These are phyloP conservation scores for Mormyrops attenuatus DNA, from an alignment of 2,797 vertebrate species.

Conservation along the genomic window DNA sequence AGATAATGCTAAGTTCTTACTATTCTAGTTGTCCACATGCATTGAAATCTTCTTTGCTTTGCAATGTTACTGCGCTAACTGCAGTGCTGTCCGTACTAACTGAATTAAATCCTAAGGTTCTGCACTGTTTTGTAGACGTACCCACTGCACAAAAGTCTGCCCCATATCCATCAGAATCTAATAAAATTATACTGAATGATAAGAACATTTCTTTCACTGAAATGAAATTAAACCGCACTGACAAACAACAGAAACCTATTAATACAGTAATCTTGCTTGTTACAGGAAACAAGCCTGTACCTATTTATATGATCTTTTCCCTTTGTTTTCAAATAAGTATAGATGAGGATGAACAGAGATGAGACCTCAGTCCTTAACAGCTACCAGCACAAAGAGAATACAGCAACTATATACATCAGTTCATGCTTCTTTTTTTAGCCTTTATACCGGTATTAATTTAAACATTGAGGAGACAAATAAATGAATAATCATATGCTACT, in stretches of 20 bases:
- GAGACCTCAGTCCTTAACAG: constrained; percentile 20
- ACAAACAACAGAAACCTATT: constrained; percentile 88
- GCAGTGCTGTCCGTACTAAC: constrained; percentile 6
- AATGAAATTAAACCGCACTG: constrained; percentile 90
- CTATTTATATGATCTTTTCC: constrained; percentile 52
- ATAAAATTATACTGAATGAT: constrained; percentile 94
- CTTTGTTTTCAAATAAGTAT: constrained; percentile 11
- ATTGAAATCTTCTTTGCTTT: neutral
- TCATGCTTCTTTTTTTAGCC: neutral
- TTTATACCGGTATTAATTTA: neutral
- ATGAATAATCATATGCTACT: neutral
- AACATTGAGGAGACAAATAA: neutral
- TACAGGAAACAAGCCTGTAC: constrained; percentile 72
- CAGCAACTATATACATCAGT: neutral
- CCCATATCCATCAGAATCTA: constrained; percentile 80
- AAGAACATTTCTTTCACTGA: constrained; percentile 85
- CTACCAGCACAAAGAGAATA: neutral
- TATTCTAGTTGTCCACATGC: constrained; percentile 7
- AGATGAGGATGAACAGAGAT: neutral
- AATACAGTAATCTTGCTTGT: constrained; percentile 75
- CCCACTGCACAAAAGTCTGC: constrained; percentile 49
- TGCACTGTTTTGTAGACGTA: neutral
- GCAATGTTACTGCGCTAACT: neutral
- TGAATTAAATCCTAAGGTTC: constrained; percentile 22
- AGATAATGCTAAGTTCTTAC: constrained; percentile 26